Percentiles rank a stretch among this genome's conserved stretches.
Conservation (phyloP, 2,888 invertebrate species). For the Pocota personata region DNA sequence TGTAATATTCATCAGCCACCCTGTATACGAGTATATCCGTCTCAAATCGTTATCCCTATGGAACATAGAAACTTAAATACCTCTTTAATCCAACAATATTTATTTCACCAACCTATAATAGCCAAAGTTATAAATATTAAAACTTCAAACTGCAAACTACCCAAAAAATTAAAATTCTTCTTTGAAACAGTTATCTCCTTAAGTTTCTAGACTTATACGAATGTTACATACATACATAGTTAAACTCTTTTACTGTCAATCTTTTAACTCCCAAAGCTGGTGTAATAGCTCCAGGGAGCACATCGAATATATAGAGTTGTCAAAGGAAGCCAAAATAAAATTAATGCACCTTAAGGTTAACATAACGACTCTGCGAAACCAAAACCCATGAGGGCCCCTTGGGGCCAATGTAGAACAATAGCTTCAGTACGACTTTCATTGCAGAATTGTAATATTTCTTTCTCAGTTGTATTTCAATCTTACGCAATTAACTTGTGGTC, state of each 20-base stretch:
- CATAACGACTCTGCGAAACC: neutral
- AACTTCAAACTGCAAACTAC: no score
- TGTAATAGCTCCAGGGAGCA: neutral
- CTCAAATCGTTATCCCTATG: no score
- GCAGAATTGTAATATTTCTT: neutral
- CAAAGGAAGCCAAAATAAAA: constrained; percentile 8
- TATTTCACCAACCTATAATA: no score
- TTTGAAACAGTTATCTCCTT: no score
- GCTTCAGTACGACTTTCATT: neutral
- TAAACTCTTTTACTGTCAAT: neutral
- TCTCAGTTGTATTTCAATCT: neutral
- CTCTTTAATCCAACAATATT: no score
- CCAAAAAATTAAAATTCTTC: no score
- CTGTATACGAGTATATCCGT: no score
- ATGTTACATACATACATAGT: no score
- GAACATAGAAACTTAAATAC: no score
- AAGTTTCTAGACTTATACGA: no score
- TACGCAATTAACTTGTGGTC: neutral
- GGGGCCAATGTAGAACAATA: neutral
- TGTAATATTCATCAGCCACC: no score
- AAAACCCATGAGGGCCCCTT: neutral
- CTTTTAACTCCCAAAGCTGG: neutral
- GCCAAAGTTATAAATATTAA: no score
- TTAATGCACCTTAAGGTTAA: constrained; percentile 5
- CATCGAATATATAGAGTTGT: neutral